Percentiles rank a stretch among this genome's conserved stretches.
phyloP scores from a whole-genome alignment of 2,797 vertebrate genomes.

The Phrynocephalus guinanensis region DNA sequence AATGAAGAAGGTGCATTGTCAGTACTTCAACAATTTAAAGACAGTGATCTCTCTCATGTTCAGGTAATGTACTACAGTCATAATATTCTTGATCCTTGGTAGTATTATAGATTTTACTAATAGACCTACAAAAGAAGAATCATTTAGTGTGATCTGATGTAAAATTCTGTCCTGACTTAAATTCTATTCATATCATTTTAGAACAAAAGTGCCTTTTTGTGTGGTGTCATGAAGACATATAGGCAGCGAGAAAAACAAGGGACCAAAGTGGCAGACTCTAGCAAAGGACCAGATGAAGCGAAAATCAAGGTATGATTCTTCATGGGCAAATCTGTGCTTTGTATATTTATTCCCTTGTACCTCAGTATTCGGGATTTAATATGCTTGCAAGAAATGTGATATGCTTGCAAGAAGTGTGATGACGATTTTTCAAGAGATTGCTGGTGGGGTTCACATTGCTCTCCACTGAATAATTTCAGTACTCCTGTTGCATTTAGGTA shows the following conservation, averaged over 20 bases:
- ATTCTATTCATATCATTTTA: constrained; percentile 71
- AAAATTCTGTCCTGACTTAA: neutral
- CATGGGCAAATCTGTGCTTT: neutral
- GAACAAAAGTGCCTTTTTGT: constrained; percentile 99
- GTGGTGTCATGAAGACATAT: constrained; percentile 99
- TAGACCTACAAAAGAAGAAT: neutral
- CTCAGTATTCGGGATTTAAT: neutral
- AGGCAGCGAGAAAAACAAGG: constrained; percentile 98
- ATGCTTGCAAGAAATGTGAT: neutral
- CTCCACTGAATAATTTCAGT: neutral
- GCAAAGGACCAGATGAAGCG: constrained; percentile 95
- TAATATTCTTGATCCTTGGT: neutral
- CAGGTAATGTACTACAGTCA: constrained; percentile 82
- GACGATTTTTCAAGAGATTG: too few species aligned
- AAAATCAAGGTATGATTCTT: constrained; percentile 90
- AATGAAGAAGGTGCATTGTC: constrained; percentile 96
- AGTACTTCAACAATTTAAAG: constrained; percentile 97
- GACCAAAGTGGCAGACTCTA: constrained; percentile 93
- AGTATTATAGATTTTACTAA: neutral
- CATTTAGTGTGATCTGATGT: neutral
- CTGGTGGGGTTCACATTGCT: neutral
- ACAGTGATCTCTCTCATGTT: constrained; percentile 98
- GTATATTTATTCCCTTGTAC: neutral
- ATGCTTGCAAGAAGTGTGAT: neutral
- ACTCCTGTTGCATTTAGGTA: neutral